Base-by-base conservation (phyloP, 2,888 invertebrate species). In the Lasioglossum zephyrum region DNA sequence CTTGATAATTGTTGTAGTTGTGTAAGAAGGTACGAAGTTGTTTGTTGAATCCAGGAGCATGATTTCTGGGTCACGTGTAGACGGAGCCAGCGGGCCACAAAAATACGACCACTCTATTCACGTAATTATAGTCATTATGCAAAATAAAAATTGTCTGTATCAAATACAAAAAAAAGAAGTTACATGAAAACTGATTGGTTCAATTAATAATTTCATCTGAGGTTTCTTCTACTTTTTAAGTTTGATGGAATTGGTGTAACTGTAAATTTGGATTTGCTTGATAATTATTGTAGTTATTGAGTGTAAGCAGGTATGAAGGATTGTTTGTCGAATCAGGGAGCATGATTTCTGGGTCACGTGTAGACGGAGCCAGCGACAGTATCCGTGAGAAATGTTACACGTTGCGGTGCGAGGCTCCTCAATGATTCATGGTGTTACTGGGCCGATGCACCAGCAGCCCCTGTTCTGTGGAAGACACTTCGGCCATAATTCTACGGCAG, bases 361-460 rank as follows among this genome's bases (percentile, higher is more conserved):
- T 22, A 39, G 69, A 69, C 36, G 41, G 1, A 69, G n/a, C 69
- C 18, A 11, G 41, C 22, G 22, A 69, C 36, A 9, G 69, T 9
- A 39, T 39, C 69, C n/a, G 41, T 39, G 39, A 69, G 69, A 39
- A n/a, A 39, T 69, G 69, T 69, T 69, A 69, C 63, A 63, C 39
- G 69, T 69, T 36, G 36, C 22, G 69, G 69, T n/a, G 39, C 39
- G 36, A 39, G 22, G 41, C 41, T 39, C 36, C 69, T 69, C 39
- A 11, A 69, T 69, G 69, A 69, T 69, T 69, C 39, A 39, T 36
- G 41, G 39, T 39, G 69, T 69, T 69, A 69, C 69, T 41, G 11
- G 69, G 41, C 18, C 69, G 36, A 22, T 41, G 69, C 69, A 39
- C 69, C 69, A 39, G 69, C 69, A 39, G 39, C n/a, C 22, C 31